Evolutionary conservation across 1,140 invertebrate species (phyloP).

Genomic region (Drosophila santomea): DNA sequence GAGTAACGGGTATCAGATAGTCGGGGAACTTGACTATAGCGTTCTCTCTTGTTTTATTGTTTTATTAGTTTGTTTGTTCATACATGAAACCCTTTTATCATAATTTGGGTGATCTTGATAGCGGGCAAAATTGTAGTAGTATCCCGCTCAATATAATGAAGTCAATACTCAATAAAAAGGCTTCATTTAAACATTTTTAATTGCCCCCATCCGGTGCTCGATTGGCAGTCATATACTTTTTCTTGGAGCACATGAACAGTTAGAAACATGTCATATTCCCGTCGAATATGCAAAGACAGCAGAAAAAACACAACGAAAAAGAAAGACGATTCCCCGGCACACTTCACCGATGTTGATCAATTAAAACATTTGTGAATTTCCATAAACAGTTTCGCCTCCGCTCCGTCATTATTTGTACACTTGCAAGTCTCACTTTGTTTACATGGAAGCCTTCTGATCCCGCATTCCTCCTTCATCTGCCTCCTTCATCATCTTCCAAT

Average conservation of each 20-base stretch:
- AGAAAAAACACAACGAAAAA: conserved; percentile 3
- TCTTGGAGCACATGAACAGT: conserved; percentile 15
- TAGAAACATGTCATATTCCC: conserved; percentile 18
- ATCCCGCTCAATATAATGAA: neutral
- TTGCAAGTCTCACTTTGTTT: conserved; percentile 50
- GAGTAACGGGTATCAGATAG: too few species aligned
- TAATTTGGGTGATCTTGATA: neutral
- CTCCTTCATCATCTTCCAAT: conserved; percentile 2
- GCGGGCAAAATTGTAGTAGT: too few species aligned
- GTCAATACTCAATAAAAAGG: neutral
- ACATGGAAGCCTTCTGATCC: conserved; percentile 33
- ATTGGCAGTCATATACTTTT: conserved; percentile 9
- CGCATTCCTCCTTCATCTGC: neutral
- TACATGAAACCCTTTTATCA: too few species aligned
- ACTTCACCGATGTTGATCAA: conserved; percentile 66
- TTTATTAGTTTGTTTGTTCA: neutral
- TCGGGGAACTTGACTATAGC: too few species aligned
- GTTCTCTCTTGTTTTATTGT: too few species aligned
- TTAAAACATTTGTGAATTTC: conserved; percentile 66
- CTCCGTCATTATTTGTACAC: conserved; percentile 61
- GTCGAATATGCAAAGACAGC: conserved; percentile 24
- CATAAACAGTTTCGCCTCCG: conserved; percentile 60
- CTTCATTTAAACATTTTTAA: neutral
- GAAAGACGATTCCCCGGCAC: conserved; percentile 27
- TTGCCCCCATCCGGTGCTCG: neutral